These are phyloP conservation scores for Xylota sylvarum DNA, from an alignment of 2,888 invertebrate genomes.

Conservation along the genomic window DNA sequence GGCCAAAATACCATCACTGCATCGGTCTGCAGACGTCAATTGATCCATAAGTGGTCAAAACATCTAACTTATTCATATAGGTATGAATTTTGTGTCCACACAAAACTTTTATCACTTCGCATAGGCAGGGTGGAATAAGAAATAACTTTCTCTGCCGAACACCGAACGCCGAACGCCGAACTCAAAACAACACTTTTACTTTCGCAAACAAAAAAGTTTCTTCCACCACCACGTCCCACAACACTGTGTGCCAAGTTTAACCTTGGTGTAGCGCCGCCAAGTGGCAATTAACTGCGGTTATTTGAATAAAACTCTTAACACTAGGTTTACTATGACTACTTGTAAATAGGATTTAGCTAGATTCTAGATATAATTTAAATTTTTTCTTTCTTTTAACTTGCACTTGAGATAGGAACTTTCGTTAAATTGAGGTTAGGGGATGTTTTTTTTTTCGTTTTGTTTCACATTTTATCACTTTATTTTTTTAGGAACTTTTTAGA, in stretches of 20 bases:
- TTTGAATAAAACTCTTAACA: conserved; percentile 69
- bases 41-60: conserved; percentile 68
- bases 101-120: conserved; percentile 57
- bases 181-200: conserved; percentile 74
- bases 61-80: conserved; percentile 61
- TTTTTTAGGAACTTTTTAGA: conserved; percentile 70
- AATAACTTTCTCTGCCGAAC: conserved; percentile 67
- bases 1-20: conserved; percentile 44
- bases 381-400: conserved; percentile 53
- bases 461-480: conserved; percentile 72
- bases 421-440: conserved; percentile 78
- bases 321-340: conserved; percentile 50
- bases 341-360: conserved; percentile 63
- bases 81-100: conserved; percentile 27
- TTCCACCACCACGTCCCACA: conserved; percentile 21
- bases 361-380: conserved; percentile 32
- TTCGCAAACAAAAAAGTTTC: conserved; percentile 70
- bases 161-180: conserved; percentile 45
- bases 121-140: conserved; percentile 62
- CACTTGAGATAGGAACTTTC: conserved; percentile 79
- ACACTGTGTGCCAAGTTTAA: conserved; percentile 51
- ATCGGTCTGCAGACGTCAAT: conserved; percentile 58
- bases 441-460: conserved; percentile 21
- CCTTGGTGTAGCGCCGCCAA: conserved; percentile 52
- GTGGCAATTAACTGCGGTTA: conserved; percentile 60